Conservation (phyloP, 2,797 vertebrate species). For the Clamator glandarius region DNA sequence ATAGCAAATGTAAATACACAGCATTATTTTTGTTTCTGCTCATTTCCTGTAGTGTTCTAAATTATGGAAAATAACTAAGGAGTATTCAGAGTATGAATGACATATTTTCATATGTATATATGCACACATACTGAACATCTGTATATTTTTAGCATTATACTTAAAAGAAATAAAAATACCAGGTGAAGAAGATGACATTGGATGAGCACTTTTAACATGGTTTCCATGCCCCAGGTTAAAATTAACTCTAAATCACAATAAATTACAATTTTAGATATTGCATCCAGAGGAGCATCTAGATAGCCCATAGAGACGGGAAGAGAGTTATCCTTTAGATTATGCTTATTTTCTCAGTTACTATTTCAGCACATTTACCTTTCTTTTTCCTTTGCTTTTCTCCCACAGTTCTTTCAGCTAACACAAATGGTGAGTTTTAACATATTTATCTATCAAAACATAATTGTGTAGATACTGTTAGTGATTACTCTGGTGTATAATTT, state of each 20-base stretch:
- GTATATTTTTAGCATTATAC: background rate
- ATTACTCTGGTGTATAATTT: background rate
- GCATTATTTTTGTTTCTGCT: background rate
- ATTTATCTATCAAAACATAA: background rate
- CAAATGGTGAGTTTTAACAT: slow-evolving; percentile 86
- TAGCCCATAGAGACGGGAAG: background rate
- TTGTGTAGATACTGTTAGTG: background rate
- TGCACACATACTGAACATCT: background rate
- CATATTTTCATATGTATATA: background rate
- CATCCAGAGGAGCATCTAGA: background rate
- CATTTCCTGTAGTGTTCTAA: background rate
- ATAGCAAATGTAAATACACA: background rate
- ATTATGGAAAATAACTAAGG: background rate
- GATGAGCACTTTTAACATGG: background rate
- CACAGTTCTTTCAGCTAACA: slow-evolving; percentile 88
- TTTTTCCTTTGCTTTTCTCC: slow-evolving; percentile 39
- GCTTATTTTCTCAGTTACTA: background rate
- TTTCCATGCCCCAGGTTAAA: background rate
- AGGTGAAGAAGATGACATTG: background rate
- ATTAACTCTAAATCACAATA: background rate
- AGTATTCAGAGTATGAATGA: background rate
- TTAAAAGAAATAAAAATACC: background rate
- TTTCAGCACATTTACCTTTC: background rate
- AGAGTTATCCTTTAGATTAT: background rate
- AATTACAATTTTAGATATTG: background rate